phyloP scores from a whole-genome alignment of 2,888 invertebrate species.

The Ennomos erosarius region DNA sequence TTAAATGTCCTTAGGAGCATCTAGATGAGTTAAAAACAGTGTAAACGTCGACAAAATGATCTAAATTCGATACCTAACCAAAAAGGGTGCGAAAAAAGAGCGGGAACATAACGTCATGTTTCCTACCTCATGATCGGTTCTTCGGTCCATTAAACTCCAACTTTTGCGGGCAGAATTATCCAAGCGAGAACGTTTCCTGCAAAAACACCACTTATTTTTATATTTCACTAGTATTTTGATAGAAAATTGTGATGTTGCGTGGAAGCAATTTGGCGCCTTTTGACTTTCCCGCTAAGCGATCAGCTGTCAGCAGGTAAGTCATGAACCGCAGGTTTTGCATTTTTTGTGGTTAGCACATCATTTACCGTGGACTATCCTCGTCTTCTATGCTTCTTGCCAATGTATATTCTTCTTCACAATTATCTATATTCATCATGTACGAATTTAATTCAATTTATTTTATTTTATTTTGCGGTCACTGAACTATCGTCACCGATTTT shows the following conservation, averaged over 20 bases:
- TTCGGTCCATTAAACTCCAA: conserved; percentile 79
- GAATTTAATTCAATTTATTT: conserved; percentile 26
- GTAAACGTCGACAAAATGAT: conserved; percentile 6
- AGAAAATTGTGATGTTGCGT: background rate
- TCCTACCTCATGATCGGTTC: conserved; percentile 75
- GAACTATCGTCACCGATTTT: conserved; percentile 24
- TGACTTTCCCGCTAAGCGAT: conserved; percentile 77
- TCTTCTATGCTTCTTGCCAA: conserved; percentile 54
- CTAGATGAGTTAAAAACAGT: background rate
- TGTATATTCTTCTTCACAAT: conserved; percentile 55
- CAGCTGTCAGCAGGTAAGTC: conserved; percentile 71
- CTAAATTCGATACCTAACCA: conserved; percentile 48
- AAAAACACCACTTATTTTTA: conserved; percentile 39
- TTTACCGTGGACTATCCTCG: conserved; percentile 69
- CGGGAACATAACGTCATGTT: conserved; percentile 54
- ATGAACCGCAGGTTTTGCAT: conserved; percentile 37
- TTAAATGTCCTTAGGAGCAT: background rate
- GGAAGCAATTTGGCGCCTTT: conserved; percentile 68
- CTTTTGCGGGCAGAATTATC: conserved; percentile 68
- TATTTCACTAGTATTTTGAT: conserved; percentile 8
- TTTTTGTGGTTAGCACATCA: conserved; percentile 40
- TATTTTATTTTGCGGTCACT: conserved; percentile 30
- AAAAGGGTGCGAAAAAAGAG: conserved; percentile 59
- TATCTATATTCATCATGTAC: conserved; percentile 60
- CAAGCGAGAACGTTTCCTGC: conserved; percentile 69